Conservation (phyloP, 1,140 invertebrate species). For the Piezodorus guildinii region DNA sequence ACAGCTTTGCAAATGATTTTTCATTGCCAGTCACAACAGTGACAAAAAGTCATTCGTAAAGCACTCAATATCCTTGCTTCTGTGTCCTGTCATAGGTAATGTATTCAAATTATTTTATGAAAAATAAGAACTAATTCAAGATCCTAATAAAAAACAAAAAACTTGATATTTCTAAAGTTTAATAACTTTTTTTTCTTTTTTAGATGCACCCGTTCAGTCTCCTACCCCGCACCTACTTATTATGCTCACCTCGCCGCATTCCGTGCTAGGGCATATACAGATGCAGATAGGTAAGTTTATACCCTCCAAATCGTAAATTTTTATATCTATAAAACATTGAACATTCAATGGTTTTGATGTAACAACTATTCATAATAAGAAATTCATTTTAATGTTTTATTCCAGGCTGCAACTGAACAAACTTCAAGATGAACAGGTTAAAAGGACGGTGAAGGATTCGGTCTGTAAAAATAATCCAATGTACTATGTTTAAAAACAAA, state of each 20-base stretch:
- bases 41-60: too few relatives aligned
- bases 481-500: slow-evolving; percentile 34
- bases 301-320: too few relatives aligned
- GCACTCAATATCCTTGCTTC: too few relatives aligned
- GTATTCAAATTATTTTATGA: too few relatives aligned
- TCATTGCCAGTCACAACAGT: too few relatives aligned
- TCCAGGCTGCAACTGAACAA: background rate
- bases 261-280: slow-evolving; percentile 51
- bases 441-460: slow-evolving; percentile 22
- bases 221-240: slow-evolving; percentile 87
- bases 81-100: too few relatives aligned
- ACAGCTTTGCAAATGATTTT: too few relatives aligned
- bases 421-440: background rate
- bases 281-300: slow-evolving; percentile 21
- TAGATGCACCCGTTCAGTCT: slow-evolving; percentile 68
- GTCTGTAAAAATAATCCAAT: slow-evolving; percentile 31
- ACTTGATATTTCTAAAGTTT: too few relatives aligned
- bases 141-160: too few relatives aligned
- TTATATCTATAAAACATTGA: background rate
- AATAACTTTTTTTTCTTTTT: slow-evolving; percentile 33
- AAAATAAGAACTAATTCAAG: too few relatives aligned
- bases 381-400: background rate
- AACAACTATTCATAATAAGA: background rate
- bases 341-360: background rate
- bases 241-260: slow-evolving; percentile 87